A percentile compares a stretch with the other conserved stretches of the same genome.
Conservation (phyloP, 2,888 invertebrate species). For the Drosophila incognita region DNA sequence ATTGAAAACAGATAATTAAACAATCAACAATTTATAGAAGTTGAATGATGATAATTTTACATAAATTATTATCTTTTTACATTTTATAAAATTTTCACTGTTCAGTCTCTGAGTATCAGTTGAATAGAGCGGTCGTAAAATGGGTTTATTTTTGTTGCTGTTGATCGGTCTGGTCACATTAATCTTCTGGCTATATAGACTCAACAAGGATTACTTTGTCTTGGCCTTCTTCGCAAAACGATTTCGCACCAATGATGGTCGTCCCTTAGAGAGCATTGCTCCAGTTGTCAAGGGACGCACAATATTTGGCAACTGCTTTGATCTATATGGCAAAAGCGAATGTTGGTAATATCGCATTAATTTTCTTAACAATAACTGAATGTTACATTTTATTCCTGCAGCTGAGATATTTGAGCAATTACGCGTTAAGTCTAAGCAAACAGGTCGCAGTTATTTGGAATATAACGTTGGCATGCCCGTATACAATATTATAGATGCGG, state of each 20-base stretch:
- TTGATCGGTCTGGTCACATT: constrained; percentile 39
- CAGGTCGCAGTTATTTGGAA: constrained; percentile 63
- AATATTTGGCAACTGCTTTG: constrained; percentile 80
- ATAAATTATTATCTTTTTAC: no score
- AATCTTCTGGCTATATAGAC: constrained; percentile 50
- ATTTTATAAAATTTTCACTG: no score
- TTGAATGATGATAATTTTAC: no score
- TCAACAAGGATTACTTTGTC: constrained; percentile 62
- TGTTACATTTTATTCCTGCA: constrained; percentile 15
- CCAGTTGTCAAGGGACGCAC: constrained; percentile 59
- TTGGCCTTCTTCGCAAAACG: constrained; percentile 61
- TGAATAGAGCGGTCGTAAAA: no score
- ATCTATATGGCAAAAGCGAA: constrained; percentile 56
- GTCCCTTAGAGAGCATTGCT: constrained; percentile 59
- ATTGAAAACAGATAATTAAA: no score
- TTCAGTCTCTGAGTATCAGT: no score
- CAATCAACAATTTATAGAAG: no score
- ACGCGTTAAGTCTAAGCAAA: constrained; percentile 32
- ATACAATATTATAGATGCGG: constrained; percentile 75
- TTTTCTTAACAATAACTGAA: not conserved
- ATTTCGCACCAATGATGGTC: constrained; percentile 70
- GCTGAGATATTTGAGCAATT: constrained; percentile 61
- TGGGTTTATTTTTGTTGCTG: constrained; percentile 25
- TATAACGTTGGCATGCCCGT: constrained; percentile 56
- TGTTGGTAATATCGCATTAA: constrained; percentile 22